These are phyloP conservation scores for Dasyprocta punctata DNA, from an alignment of 2,113 vertebrate species.

Conservation along the genomic window DNA sequence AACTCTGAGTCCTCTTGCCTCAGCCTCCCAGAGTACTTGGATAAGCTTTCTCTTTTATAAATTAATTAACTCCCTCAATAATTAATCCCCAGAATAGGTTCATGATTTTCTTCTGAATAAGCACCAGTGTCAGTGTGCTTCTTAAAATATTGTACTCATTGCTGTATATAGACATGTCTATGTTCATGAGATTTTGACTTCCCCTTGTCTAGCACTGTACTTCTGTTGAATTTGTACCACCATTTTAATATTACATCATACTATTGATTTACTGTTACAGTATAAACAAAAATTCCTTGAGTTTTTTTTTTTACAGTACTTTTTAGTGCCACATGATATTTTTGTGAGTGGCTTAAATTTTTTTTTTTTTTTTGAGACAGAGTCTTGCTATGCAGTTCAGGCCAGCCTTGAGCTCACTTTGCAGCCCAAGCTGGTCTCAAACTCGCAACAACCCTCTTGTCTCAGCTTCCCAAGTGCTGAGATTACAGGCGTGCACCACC, in stretches of 20 bases:
- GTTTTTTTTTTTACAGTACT: constrained; percentile 23
- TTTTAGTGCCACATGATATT: neutral
- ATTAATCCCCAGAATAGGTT: neutral
- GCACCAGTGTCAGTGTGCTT: neutral
- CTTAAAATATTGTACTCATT: neutral
- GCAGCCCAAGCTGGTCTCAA: too few relatives aligned
- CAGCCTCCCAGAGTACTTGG: neutral
- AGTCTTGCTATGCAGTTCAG: too few relatives aligned
- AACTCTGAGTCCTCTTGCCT: neutral
- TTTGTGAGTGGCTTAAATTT: constrained; percentile 10
- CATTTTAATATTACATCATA: neutral
- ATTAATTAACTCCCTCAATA: neutral
- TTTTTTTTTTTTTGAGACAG: neutral
- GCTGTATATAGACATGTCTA: neutral
- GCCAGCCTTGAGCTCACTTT: too few relatives aligned
- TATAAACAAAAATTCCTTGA: neutral
- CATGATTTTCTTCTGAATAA: constrained; percentile 10
- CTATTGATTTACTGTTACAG: neutral
- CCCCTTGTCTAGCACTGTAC: neutral
- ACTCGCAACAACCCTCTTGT: too few relatives aligned
- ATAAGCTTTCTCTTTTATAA: constrained; percentile 38
- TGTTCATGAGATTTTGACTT: neutral
- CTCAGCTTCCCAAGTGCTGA: too few relatives aligned
- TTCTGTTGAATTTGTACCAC: neutral
- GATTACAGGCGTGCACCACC: too few relatives aligned